Conservation (phyloP, 1,140 invertebrate species). For the Papilio dardanus region DNA sequence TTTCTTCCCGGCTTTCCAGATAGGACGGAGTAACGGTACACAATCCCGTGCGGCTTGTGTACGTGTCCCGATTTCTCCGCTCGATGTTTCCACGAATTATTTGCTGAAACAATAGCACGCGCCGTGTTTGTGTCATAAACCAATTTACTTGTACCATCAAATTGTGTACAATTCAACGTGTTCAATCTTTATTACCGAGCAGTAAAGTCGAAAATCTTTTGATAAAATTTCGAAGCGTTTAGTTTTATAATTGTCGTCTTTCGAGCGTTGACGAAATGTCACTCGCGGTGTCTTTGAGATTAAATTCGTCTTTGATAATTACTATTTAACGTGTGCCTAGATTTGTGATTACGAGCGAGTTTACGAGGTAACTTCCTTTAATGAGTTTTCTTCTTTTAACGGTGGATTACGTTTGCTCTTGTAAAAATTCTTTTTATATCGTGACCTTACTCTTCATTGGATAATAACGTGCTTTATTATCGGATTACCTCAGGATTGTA, state of each 20-base stretch:
- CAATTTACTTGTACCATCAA: slow-evolving; percentile 43
- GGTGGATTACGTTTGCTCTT: slow-evolving; percentile 43
- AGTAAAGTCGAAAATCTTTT: slow-evolving; percentile 47
- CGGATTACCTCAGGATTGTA: not conserved
- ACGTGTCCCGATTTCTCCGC: slow-evolving; percentile 69
- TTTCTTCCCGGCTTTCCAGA: not conserved
- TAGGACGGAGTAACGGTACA: slow-evolving; percentile 23
- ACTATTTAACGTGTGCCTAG: slow-evolving; percentile 63
- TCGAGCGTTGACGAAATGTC: slow-evolving; percentile 72
- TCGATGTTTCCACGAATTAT: slow-evolving; percentile 75
- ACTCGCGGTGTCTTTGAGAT: slow-evolving; percentile 75
- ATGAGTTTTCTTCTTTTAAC: slow-evolving; percentile 50
- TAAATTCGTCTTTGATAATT: slow-evolving; percentile 74
- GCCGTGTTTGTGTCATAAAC: slow-evolving; percentile 64
- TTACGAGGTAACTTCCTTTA: slow-evolving; percentile 54
- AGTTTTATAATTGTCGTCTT: slow-evolving; percentile 50
- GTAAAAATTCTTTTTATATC: not conserved
- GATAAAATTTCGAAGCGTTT: slow-evolving; percentile 21
- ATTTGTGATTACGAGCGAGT: slow-evolving; percentile 68
- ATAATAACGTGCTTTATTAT: slow-evolving; percentile 16
- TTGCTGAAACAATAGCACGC: slow-evolving; percentile 78
- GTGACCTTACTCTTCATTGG: not conserved
- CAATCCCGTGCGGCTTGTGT: slow-evolving; percentile 65
- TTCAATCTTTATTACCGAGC: slow-evolving; percentile 26
- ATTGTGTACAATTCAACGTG: slow-evolving; percentile 25